These are phyloP conservation scores for Eubucco bourcierii DNA, from an alignment of 2,113 vertebrate genomes.

Conservation along the genomic window DNA sequence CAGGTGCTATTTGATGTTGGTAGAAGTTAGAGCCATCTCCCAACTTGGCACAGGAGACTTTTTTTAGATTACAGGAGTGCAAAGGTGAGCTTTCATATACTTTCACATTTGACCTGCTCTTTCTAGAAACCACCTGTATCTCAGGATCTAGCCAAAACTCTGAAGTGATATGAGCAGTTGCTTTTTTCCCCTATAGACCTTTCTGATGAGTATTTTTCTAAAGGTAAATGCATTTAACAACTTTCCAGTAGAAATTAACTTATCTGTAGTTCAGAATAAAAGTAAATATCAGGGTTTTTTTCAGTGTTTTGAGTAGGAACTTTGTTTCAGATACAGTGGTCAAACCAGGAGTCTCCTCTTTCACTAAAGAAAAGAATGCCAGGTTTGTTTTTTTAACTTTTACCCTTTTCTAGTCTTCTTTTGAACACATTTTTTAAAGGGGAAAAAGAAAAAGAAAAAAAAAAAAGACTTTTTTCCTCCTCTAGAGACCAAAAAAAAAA, in stretches of 20 bases:
- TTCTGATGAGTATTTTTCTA: background rate
- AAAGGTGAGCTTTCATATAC: conserved; percentile 26
- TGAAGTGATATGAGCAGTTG: background rate
- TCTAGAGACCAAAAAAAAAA: background rate
- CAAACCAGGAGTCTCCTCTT: background rate
- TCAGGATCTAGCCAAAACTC: conserved; percentile 16
- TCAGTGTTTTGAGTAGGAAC: background rate
- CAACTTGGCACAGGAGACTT: background rate
- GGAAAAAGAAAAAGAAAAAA: background rate
- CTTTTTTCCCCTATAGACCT: background rate
- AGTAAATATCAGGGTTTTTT: background rate
- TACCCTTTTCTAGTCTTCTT: conserved; percentile 2
- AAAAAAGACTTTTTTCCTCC: background rate
- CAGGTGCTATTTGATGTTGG: conserved; percentile 40
- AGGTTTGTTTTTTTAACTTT: background rate
- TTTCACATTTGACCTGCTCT: background rate
- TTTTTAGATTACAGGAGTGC: background rate
- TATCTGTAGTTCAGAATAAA: conserved; percentile 1
- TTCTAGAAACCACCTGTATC: conserved; percentile 23
- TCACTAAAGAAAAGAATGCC: background rate
- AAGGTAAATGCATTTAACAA: background rate
- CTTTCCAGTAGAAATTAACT: background rate
- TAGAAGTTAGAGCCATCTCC: conserved; percentile 19
- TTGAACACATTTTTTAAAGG: background rate
- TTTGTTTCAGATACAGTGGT: background rate